phyloP scores from a whole-genome alignment of 2,888 invertebrate genomes.

The Dryomyza anilis region DNA sequence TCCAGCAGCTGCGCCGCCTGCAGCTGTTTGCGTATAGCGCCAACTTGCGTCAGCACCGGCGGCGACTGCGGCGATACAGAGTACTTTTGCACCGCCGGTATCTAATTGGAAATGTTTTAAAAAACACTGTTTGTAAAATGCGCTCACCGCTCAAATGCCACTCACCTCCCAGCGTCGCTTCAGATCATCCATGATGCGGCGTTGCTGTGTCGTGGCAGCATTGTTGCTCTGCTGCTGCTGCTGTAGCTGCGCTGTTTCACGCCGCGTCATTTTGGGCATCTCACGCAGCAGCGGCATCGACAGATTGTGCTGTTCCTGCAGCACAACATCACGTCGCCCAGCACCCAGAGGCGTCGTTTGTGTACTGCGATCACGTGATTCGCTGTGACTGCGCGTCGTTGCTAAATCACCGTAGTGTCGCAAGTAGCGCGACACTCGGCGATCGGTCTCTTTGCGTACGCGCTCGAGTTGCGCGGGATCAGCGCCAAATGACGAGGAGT shows the following conservation, averaged over 20 bases:
- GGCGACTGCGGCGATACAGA: constrained; percentile 52
- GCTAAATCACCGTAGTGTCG: constrained; percentile 57
- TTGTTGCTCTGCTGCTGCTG: constrained; percentile 22
- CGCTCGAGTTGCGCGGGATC: constrained; percentile 47
- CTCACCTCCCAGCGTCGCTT: constrained; percentile 65
- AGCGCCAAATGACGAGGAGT: constrained; percentile 35
- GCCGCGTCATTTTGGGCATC: constrained; percentile 60
- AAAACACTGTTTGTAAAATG: too few species aligned
- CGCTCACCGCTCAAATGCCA: neutral
- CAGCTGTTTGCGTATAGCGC: constrained; percentile 71
- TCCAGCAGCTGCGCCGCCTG: constrained; percentile 70
- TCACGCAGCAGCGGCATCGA: constrained; percentile 71
- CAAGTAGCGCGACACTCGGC: constrained; percentile 51
- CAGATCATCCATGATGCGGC: constrained; percentile 51
- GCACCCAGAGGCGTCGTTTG: constrained; percentile 50
- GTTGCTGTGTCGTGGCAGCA: constrained; percentile 26
- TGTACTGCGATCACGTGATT: constrained; percentile 50
- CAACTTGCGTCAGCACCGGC: constrained; percentile 70
- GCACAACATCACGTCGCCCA: constrained; percentile 50
- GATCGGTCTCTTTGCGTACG: constrained; percentile 50
- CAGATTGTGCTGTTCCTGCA: constrained; percentile 60
- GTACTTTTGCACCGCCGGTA: constrained; percentile 68
- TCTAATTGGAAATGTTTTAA: constrained; percentile 58
- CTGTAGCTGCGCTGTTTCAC: constrained; percentile 36
- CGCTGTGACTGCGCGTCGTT: constrained; percentile 41